A percentile compares a stretch with the other conserved stretches of the same genome.
phyloP scores from a whole-genome alignment of 2,888 invertebrate genomes.

The Pinctada fucata region DNA sequence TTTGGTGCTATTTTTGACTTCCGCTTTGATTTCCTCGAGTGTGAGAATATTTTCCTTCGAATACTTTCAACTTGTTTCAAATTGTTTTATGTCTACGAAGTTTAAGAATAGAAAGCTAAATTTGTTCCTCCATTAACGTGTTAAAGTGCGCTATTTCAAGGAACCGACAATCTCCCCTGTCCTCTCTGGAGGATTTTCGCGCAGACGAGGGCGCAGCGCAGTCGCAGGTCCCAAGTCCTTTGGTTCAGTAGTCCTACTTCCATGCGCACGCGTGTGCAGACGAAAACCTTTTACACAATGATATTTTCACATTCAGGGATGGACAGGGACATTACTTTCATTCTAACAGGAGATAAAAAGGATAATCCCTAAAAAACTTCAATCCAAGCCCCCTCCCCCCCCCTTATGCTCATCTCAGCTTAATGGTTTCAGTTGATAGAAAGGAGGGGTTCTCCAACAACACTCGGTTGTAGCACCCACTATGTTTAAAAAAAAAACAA shows the following conservation, averaged over 20 bases:
- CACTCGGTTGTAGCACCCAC: too few species aligned
- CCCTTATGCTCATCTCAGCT: too few species aligned
- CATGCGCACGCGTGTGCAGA: conserved; percentile 32
- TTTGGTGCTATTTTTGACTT: too few species aligned
- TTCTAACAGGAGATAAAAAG: not conserved
- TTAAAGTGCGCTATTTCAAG: too few species aligned
- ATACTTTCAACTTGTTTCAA: not conserved
- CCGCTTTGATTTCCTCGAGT: too few species aligned
- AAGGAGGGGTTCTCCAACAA: too few species aligned
- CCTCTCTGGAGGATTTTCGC: not conserved
- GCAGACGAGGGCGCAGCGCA: not conserved
- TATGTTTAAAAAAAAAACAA: too few species aligned
- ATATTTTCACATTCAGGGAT: not conserved
- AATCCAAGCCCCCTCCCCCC: not conserved
- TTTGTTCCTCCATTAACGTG: too few species aligned
- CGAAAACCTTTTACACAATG: not conserved
- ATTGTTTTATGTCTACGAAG: not conserved
- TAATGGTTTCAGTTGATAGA: too few species aligned
- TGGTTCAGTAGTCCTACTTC: conserved; percentile 11
- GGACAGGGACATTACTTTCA: not conserved
- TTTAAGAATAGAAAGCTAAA: too few species aligned
- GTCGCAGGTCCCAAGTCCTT: not conserved
- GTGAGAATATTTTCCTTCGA: too few species aligned
- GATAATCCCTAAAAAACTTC: not conserved
- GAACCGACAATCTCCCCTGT: not conserved